These are phyloP conservation scores for Thera obeliscata DNA, from an alignment of 2,888 invertebrate species.

Conservation along the genomic window DNA sequence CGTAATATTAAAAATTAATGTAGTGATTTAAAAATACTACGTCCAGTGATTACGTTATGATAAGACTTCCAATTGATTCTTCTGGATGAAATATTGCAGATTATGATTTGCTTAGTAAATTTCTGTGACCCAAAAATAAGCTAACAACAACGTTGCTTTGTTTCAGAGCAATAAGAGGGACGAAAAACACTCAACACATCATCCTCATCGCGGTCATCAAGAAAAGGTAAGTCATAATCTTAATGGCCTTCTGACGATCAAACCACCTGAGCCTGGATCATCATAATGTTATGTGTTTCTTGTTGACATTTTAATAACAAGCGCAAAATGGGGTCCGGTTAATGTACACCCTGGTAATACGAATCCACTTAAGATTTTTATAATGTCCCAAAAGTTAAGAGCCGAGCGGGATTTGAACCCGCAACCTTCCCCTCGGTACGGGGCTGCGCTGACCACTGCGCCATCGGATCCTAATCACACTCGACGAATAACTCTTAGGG, in stretches of 20 bases:
- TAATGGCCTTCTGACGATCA: slow-evolving; percentile 8
- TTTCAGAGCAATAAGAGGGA: slow-evolving; percentile 90
- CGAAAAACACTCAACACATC: slow-evolving; percentile 90
- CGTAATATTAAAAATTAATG: no score
- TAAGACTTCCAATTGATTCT: slow-evolving; percentile 43
- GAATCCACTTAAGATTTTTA: no score
- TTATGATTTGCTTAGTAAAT: neutral
- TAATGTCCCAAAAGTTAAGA: no score
- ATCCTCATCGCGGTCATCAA: slow-evolving; percentile 93
- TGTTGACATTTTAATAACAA: neutral
- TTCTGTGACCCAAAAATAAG: neutral
- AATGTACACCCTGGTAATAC: no score
- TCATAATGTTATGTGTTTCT: slow-evolving; percentile 9
- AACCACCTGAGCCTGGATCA: slow-evolving; percentile 12
- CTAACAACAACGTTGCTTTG: slow-evolving; percentile 45
- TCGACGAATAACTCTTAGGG: no score
- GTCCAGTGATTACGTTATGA: slow-evolving; percentile 11
- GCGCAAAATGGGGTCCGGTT: neutral
- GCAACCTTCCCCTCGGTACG: no score
- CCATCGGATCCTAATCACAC: no score
- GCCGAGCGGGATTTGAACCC: no score
- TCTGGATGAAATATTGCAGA: slow-evolving; percentile 1
- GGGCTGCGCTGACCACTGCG: no score
- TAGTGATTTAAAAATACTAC: neutral
- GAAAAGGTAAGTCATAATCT: slow-evolving; percentile 87